Conservation (phyloP, 2,113 vertebrate species). For the Equus przewalskii region DNA sequence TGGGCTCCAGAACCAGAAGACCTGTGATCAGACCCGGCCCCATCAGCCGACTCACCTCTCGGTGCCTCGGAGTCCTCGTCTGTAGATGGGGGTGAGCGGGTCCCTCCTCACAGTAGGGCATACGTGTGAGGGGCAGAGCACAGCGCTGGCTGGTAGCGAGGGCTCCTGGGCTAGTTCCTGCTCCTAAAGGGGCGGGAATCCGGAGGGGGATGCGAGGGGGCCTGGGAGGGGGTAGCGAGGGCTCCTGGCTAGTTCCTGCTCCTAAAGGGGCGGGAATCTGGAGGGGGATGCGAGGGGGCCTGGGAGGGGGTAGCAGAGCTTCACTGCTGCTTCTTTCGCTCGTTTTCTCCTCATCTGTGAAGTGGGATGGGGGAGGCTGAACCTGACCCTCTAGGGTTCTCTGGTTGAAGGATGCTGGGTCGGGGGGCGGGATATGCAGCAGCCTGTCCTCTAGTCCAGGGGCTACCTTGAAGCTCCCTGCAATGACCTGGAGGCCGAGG, state of each 20-base stretch:
- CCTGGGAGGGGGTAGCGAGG: not conserved
- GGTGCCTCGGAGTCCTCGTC: not conserved
- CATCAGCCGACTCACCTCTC: too few relatives aligned
- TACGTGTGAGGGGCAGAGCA: rapidly evolving
- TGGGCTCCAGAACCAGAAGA: not conserved
- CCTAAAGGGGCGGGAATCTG: not conserved
- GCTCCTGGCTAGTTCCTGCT: not conserved
- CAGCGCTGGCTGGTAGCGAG: not conserved
- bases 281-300: rapidly evolving
- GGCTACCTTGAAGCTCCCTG: not conserved
- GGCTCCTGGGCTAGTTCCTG: not conserved
- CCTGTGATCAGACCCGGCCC: not conserved
- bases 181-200: not conserved
- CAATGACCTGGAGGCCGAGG: not conserved
- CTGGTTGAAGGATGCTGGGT: not conserved
- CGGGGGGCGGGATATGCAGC: not conserved
- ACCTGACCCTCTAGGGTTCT: not conserved
- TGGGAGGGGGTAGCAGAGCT: not conserved
- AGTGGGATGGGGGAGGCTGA: not conserved
- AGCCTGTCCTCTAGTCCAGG: not conserved
- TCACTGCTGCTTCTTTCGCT: not conserved
- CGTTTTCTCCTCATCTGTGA: not conserved
- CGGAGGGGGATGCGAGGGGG: rapidly evolving
- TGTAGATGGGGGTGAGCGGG: not conserved
- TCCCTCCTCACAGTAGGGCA: not conserved